Base-by-base conservation (phyloP, 2,797 vertebrate genomes). In the Poeciliopsis turneri region DNA sequence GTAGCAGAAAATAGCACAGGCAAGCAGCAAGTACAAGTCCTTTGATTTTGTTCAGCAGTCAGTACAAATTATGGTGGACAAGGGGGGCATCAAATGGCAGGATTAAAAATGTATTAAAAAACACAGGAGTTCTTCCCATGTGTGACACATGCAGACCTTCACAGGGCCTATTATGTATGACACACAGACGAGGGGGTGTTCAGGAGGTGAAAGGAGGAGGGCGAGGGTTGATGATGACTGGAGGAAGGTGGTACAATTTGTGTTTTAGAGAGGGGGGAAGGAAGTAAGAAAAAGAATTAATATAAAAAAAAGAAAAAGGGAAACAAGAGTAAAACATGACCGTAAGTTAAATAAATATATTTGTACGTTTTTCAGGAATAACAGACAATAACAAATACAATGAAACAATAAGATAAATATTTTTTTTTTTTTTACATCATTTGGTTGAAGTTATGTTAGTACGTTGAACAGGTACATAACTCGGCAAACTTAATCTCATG, bases 41-140 rank as follows among this genome's bases (percentile, higher is more conserved):
- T 94, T 94, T 94, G 92, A 94, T 95, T 94, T 93, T 94, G 92
- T 91, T 92, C 90, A 93, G 89, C 92, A 95, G 93, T 94, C 93
- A 94, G 90, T 94, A 93, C 90, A 94, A 94, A 95, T 95, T 94
- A 94, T 87, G 82, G 85, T 90, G 90, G 94, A 95, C 94, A 95
- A 91, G 92, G 86, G 93, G 89, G 88, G 92, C 93, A 93, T 91
- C 93, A 95, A 95, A 93, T 92, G 91, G 92, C 72, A 77, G 90
- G 87, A 95, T 95, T 94, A 94, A 93, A 94, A 94, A 94, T 95
- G 89, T 95, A 95, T 95, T 94, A 90, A 93, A 94, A 94, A 95
- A 95, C 92, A 93, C 87, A 92, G 92, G 92, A 92, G 92, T 95
- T 94, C 93, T 90, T 89, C 92, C 92, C 90, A 86, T 91, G 93